These are phyloP conservation scores for Heliocidaris tuberculata DNA, from an alignment of 35 echinoderm and acorn worm genomes.

Conservation along the genomic window DNA sequence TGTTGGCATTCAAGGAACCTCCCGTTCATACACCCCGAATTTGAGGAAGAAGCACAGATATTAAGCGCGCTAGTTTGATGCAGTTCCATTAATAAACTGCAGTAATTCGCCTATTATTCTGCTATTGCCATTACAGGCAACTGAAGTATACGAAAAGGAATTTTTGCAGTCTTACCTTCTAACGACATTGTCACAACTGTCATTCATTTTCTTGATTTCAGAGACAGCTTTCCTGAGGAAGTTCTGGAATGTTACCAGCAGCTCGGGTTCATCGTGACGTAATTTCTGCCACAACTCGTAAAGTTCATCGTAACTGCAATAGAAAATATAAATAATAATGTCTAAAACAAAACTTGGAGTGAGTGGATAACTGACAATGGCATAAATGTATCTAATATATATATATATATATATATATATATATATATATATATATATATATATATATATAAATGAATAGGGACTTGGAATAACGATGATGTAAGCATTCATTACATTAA, in stretches of 20 bases:
- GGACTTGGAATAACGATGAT: too few species aligned
- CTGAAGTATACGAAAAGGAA: too few species aligned
- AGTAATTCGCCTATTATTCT: too few species aligned
- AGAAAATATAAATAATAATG: background rate
- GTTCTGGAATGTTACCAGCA: constrained; percentile 84
- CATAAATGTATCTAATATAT: background rate
- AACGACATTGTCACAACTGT: constrained; percentile 74
- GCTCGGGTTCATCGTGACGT: constrained; percentile 87
- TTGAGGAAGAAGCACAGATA: too few species aligned
- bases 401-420: too few species aligned
- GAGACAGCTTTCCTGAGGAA: constrained; percentile 84
- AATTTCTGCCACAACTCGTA: constrained; percentile 94
- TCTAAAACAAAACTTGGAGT: background rate
- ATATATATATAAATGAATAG: background rate
- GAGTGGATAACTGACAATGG: background rate
- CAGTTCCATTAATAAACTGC: too few species aligned
- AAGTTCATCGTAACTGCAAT: constrained; percentile 84
- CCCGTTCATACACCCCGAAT: too few species aligned
- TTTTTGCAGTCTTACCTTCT: constrained; percentile 55
- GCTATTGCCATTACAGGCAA: too few species aligned
- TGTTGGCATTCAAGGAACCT: too few species aligned
- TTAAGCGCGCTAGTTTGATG: too few species aligned
- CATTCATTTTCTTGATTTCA: constrained; percentile 70
- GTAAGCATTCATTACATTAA: background rate
- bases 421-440: constrained; percentile 1